Evolutionary conservation across 1,140 invertebrate species (phyloP).

Genomic region (Pseudomyrmex sp.): DNA sequence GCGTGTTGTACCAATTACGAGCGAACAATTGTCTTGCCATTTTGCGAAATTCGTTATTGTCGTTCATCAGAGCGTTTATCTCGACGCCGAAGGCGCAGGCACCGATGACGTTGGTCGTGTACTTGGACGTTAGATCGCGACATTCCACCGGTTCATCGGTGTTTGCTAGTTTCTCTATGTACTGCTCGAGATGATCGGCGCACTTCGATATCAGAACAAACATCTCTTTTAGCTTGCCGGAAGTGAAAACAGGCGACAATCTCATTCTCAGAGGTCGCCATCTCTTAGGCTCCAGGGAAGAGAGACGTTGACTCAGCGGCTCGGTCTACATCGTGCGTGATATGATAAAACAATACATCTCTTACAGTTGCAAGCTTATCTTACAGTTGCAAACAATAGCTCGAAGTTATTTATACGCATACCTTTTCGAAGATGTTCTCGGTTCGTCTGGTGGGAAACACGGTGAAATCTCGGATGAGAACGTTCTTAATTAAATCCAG

Average conservation of each 20-base stretch:
- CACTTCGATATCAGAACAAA: too few relatives aligned
- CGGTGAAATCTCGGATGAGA: conserved; percentile 84
- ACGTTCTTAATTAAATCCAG: conserved; percentile 82
- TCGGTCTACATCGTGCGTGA: conserved; percentile 48
- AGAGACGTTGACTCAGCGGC: conserved; percentile 76
- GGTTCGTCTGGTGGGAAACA: conserved; percentile 80
- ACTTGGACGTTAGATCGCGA: too few relatives aligned
- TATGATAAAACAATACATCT: background rate
- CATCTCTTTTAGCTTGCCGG: conserved; percentile 74
- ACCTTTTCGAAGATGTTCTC: conserved; percentile 73
- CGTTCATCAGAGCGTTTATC: too few relatives aligned
- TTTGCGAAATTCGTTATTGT: too few relatives aligned
- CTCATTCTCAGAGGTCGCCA: conserved; percentile 85
- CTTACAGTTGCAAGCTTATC: too few relatives aligned
- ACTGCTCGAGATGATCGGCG: too few relatives aligned
- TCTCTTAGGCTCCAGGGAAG: conserved; percentile 75
- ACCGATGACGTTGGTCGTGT: too few relatives aligned
- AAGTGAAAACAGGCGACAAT: conserved; percentile 77
- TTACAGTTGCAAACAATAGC: background rate
- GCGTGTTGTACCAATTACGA: too few relatives aligned
- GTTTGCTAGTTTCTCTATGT: too few relatives aligned
- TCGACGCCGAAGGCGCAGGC: too few relatives aligned
- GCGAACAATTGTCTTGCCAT: too few relatives aligned
- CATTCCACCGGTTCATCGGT: too few relatives aligned
- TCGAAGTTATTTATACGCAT: background rate